A percentile compares a stretch with the other conserved stretches of the same genome.
These are phyloP conservation scores for Halcyon smyrnensis DNA, from an alignment of 2,797 vertebrate genomes.

Conservation along the genomic window DNA sequence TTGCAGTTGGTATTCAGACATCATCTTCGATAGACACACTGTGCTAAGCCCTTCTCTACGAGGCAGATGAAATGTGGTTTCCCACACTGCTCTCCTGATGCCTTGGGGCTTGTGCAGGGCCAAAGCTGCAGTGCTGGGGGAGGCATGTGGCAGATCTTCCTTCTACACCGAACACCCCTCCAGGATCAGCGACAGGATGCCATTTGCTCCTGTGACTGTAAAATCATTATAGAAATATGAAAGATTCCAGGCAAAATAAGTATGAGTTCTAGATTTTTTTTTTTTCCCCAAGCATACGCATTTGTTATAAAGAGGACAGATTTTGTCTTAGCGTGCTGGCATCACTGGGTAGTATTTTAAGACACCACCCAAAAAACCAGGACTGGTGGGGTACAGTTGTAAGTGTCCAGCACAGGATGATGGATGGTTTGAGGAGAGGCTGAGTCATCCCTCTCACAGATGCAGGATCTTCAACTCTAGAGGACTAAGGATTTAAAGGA, in stretches of 20 bases:
- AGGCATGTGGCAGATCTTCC: not conserved
- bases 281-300: accelerated
- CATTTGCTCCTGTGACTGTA: accelerated
- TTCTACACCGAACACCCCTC: not conserved
- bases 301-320: not conserved
- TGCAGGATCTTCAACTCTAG: not conserved
- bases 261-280: not conserved
- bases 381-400: not conserved
- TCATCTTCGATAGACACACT: accelerated
- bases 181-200: not conserved
- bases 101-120: accelerated
- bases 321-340: not conserved
- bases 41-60: not conserved
- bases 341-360: not conserved
- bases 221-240: accelerated
- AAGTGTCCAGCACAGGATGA: not conserved
- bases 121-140: accelerated
- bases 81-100: too few relatives aligned
- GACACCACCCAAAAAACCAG: accelerated
- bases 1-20: not conserved
- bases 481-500: not conserved
- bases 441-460: not conserved
- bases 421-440: not conserved
- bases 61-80: not conserved
- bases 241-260: not conserved